These are phyloP conservation scores for Syrista parreyssii DNA, from an alignment of 2,888 invertebrate species.

Conservation along the genomic window DNA sequence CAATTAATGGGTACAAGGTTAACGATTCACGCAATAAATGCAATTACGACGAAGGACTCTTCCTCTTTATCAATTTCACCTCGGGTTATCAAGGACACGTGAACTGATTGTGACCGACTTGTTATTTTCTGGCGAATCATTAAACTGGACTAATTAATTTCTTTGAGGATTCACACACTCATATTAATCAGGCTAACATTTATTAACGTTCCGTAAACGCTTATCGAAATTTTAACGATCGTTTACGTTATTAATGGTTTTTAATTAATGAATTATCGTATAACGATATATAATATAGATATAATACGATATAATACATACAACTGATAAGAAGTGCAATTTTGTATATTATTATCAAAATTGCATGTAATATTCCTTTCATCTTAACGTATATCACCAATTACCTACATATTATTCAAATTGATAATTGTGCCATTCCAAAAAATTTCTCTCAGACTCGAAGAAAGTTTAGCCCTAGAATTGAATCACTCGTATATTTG, in stretches of 20 bases:
- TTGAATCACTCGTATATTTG: background rate
- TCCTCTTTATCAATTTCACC: background rate
- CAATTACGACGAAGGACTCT: background rate
- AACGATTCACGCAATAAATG: background rate
- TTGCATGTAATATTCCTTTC: too few relatives aligned
- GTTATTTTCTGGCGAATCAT: background rate
- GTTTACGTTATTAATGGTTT: background rate
- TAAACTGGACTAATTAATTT: background rate
- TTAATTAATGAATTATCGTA: background rate
- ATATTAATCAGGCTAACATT: background rate
- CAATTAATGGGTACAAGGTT: background rate
- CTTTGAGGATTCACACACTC: background rate
- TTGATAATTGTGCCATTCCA: too few relatives aligned
- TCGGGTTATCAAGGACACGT: background rate
- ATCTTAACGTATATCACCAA: too few relatives aligned
- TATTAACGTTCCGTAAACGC: background rate
- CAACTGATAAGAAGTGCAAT: too few relatives aligned
- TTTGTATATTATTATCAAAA: too few relatives aligned
- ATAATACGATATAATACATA: background rate
- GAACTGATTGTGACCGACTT: background rate
- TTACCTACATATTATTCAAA: too few relatives aligned
- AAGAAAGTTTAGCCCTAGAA: too few relatives aligned
- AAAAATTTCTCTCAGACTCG: too few relatives aligned
- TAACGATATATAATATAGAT: background rate
- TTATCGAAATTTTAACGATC: background rate